phyloP scores from a whole-genome alignment of 2,797 vertebrate genomes.

The Microtus obscurus region DNA sequence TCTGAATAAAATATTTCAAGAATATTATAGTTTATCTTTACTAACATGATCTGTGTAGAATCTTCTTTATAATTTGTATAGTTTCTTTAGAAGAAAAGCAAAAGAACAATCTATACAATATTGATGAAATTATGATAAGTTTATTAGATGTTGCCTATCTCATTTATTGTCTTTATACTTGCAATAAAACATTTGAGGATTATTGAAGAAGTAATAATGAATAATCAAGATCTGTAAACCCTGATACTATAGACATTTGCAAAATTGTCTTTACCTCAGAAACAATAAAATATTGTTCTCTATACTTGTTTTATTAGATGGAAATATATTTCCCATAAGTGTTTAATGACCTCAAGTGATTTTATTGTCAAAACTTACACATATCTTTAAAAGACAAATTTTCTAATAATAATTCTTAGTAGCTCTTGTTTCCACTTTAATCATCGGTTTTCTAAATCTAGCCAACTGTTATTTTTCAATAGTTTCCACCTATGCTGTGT shows the following conservation, averaged over 20 bases:
- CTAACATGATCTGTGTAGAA: neutral
- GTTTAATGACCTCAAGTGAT: neutral
- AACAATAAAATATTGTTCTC: neutral
- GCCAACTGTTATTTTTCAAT: neutral
- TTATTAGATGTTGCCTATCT: neutral
- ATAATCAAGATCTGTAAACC: neutral
- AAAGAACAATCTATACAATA: neutral
- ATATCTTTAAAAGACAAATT: neutral
- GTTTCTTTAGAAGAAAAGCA: neutral
- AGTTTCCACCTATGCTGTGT: neutral
- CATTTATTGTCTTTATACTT: neutral
- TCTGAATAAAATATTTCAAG: neutral
- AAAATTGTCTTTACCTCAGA: neutral
- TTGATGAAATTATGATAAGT: neutral
- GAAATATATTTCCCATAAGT: neutral
- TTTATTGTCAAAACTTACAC: neutral
- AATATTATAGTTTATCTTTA: neutral
- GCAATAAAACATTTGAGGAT: neutral
- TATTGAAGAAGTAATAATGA: neutral
- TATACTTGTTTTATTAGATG: neutral
- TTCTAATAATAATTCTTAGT: neutral
- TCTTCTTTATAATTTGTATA: neutral
- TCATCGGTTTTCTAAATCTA: neutral
- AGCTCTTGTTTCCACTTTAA: neutral
- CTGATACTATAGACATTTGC: neutral